These are phyloP conservation scores for Rhinichthys osculus DNA, from an alignment of 2,797 vertebrate species.

Conservation along the genomic window DNA sequence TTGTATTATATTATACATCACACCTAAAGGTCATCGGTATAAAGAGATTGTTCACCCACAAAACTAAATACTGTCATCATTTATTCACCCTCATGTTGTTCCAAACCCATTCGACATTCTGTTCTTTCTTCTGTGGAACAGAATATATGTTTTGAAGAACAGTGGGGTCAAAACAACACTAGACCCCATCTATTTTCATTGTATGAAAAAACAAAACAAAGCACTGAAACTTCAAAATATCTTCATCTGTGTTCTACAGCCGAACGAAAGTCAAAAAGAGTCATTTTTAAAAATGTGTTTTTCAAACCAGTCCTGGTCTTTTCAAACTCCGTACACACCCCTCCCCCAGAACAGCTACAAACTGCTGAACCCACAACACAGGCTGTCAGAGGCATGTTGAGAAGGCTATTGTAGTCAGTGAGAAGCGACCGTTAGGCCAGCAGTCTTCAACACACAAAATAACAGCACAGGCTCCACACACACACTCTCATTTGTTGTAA, in stretches of 20 bases:
- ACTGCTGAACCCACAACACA: slow-evolving; percentile 32
- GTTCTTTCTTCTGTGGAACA: background rate
- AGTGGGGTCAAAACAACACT: background rate
- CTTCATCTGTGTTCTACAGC: background rate
- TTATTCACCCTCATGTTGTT: background rate
- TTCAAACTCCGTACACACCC: background rate
- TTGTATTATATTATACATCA: background rate
- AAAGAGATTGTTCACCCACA: background rate
- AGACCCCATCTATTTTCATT: background rate
- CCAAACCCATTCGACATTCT: too few relatives aligned
- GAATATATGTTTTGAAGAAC: background rate
- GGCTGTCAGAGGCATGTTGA: slow-evolving; percentile 39
- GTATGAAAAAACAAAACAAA: too few relatives aligned
- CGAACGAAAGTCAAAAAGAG: too few relatives aligned
- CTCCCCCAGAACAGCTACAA: slow-evolving; percentile 7
- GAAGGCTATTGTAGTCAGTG: slow-evolving; percentile 27
- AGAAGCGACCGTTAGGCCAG: slow-evolving; percentile 26
- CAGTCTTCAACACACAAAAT: slow-evolving; percentile 22
- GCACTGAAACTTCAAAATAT: background rate
- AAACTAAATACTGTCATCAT: background rate
- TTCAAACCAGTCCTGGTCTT: background rate
- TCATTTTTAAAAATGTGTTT: background rate
- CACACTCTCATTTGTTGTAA: slow-evolving; percentile 39
- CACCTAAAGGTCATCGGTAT: background rate
- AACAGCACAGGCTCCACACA: slow-evolving; percentile 36